Percentiles rank a stretch among this genome's conserved stretches.
Evolutionary conservation across 2,797 vertebrate species (phyloP).

Genomic region (Sebastes hubbsi): DNA sequence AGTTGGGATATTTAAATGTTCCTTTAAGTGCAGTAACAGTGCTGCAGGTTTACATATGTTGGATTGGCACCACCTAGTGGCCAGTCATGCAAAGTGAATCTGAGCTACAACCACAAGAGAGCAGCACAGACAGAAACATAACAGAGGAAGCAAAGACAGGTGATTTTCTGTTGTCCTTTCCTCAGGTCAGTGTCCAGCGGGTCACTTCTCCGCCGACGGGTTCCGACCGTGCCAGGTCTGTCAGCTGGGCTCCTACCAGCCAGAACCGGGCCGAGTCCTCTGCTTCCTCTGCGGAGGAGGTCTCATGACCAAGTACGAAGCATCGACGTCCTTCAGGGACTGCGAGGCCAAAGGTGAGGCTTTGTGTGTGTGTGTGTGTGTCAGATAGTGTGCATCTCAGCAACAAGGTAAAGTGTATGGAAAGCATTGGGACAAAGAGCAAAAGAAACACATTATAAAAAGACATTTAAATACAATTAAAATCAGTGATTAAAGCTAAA

Average conservation of each 20-base stretch:
- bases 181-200: constrained; percentile 92
- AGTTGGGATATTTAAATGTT: background rate
- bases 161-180: background rate
- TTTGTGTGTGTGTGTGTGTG: background rate
- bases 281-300: constrained; percentile 95
- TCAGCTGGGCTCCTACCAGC: constrained; percentile 88
- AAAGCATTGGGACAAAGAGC: background rate
- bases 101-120: background rate
- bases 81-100: background rate
- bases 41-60: background rate
- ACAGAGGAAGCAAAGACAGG: background rate
- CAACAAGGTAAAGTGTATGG: background rate
- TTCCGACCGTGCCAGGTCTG: constrained; percentile 92
- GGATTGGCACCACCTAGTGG: constrained; percentile 34
- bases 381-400: background rate
- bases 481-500: no score
- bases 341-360: constrained; percentile 94
- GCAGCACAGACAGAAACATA: background rate
- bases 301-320: constrained; percentile 90
- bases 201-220: constrained; percentile 90
- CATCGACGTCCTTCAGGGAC: constrained; percentile 90
- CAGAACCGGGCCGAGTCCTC: constrained; percentile 90
- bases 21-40: accelerated
- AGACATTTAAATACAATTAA: no score
- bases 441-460: no score